Conservation (phyloP, 2,888 invertebrate genomes). For the Trissonchulus latispiculum region DNA sequence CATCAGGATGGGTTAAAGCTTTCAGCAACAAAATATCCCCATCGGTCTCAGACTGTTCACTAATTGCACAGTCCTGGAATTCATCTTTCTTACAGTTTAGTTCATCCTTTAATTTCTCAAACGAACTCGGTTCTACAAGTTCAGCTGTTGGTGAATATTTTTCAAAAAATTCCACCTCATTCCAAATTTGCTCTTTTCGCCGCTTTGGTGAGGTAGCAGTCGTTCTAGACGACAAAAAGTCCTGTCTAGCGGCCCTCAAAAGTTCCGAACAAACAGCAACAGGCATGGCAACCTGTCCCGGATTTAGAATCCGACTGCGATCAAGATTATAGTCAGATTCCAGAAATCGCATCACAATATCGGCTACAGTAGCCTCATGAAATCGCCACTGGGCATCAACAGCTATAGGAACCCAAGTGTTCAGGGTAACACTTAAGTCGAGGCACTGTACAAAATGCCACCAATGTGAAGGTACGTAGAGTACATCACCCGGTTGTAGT, state of each 20-base stretch:
- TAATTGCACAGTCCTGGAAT: neutral
- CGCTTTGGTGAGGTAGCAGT: neutral
- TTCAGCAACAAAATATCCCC: neutral
- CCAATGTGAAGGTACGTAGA: constrained; percentile 82
- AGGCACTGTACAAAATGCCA: constrained; percentile 84
- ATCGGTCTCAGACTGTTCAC: neutral
- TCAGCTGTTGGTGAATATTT: neutral
- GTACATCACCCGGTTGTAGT: constrained; percentile 69
- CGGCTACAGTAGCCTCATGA: neutral
- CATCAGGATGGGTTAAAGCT: neutral
- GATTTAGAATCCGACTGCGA: neutral
- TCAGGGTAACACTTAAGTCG: constrained; percentile 55
- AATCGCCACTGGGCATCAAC: neutral
- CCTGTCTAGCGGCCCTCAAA: neutral
- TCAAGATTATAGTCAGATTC: neutral
- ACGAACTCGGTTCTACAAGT: neutral
- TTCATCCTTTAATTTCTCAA: neutral
- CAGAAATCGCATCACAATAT: neutral
- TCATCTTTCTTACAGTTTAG: neutral
- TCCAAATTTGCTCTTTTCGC: neutral
- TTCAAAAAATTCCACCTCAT: neutral
- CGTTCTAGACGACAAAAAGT: neutral
- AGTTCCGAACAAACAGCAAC: neutral
- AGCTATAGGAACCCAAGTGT: constrained; percentile 56
- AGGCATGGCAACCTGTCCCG: neutral